Conservation (phyloP, 2,797 vertebrate species). For the Arrhamphus sclerolepis region DNA sequence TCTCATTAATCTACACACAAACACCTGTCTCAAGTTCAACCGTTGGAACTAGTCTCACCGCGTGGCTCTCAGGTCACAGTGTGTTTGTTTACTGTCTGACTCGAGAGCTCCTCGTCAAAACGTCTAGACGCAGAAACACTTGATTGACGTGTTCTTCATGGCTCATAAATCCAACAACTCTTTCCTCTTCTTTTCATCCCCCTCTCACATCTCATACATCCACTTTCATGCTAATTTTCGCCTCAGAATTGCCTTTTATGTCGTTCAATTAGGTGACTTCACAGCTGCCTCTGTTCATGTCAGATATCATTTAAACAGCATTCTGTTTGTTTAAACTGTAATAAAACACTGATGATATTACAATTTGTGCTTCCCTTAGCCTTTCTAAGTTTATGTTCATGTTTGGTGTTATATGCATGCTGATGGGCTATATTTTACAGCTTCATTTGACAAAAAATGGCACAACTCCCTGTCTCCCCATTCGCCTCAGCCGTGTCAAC, state of each 20-base stretch:
- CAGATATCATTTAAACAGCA: no score
- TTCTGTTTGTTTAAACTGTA: conserved; percentile 47
- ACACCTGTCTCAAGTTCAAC: conserved; percentile 57
- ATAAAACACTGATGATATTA: conserved; percentile 45
- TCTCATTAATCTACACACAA: conserved; percentile 29
- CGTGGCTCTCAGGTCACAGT: conserved; percentile 19
- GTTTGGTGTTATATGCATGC: conserved; percentile 31
- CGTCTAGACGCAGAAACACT: conserved; percentile 64
- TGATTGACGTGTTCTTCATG: conserved; percentile 55
- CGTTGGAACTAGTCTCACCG: conserved; percentile 27
- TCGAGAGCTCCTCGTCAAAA: conserved; percentile 34
- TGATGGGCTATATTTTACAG: conserved; percentile 29
- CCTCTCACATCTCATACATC: neutral
- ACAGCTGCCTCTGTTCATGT: conserved; percentile 35
- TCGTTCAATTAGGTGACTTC: conserved; percentile 5
- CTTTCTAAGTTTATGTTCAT: conserved; percentile 26
- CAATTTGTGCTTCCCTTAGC: conserved; percentile 52
- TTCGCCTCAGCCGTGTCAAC: conserved; percentile 16
- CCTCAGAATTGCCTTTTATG: conserved; percentile 3
- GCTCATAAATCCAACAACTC: conserved; percentile 61
- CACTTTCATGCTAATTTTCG: conserved; percentile 3
- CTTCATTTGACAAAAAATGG: no score
- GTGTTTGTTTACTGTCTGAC: conserved; percentile 68
- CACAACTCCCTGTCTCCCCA: neutral
- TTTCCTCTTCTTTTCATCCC: conserved; percentile 13